Percentiles rank a stretch among this genome's conserved stretches.
These are phyloP conservation scores for Bolinopsis microptera DNA, from an alignment of 37 sponge, comb jelly and placozoan species.

Conservation along the genomic window DNA sequence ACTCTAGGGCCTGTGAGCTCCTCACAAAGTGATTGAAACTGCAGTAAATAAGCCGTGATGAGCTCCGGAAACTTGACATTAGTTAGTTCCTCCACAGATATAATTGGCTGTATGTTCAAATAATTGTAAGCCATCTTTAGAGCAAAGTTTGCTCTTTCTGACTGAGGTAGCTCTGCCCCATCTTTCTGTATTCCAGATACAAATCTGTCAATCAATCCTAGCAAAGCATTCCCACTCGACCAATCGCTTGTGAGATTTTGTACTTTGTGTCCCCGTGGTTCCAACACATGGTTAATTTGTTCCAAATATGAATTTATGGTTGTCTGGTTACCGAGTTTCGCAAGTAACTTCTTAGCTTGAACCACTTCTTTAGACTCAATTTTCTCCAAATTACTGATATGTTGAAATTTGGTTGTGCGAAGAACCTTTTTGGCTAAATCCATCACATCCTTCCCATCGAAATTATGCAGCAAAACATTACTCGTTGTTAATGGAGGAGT, in stretches of 20 bases:
- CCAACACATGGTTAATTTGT: background rate
- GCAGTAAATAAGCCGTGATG: background rate
- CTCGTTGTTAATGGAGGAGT: background rate
- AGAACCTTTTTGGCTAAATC: background rate
- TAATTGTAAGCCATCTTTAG: background rate
- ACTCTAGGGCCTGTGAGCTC: background rate
- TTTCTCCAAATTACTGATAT: slow-evolving; percentile 1
- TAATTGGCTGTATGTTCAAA: background rate
- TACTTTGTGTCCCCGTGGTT: background rate
- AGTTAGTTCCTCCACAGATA: background rate
- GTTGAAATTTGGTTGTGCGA: background rate
- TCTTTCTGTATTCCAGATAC: background rate
- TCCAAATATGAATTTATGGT: background rate
- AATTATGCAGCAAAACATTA: background rate
- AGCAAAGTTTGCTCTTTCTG: background rate
- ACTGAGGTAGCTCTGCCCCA: background rate
- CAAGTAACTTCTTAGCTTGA: background rate
- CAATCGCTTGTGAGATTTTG: background rate
- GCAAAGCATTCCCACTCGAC: background rate
- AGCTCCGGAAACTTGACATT: background rate
- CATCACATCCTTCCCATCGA: background rate
- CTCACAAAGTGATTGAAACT: background rate
- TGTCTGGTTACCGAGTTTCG: background rate
- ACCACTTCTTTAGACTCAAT: background rate
- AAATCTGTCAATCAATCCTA: background rate